Base-by-base conservation (phyloP, 2,797 vertebrate species). In the Oryzias dopingdopingensis region DNA sequence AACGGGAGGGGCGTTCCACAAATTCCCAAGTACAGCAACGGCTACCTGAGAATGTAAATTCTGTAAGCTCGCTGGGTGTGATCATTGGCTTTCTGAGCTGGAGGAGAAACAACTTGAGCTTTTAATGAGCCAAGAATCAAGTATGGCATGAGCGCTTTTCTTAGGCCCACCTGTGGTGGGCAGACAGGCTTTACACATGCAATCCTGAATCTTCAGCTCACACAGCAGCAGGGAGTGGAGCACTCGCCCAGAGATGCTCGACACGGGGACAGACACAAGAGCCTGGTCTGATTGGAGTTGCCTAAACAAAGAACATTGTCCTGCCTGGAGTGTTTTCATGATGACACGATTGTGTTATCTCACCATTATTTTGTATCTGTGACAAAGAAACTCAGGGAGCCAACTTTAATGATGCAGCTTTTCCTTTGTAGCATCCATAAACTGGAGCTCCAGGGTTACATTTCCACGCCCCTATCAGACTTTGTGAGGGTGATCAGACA, bases 11-110 rank as follows among this genome's bases (percentile, higher is more conserved):
- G 51, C 81, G 75, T 85, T 83, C 72, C 65, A 77, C 72, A 79
- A 63, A 83, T 82, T 84, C 76, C 67, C 74, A 23, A 51, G 60
- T 67, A 73, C 74, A 81, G 82, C 80, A 78, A 70, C 52, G 59
- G 75, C 77, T 62, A 71, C 59, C 51, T 62, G 69, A 67, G 61
- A 69, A 70, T 59, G 84, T 82, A 80, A 84, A 85, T 82, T 80
- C 72, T 79, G 79, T 87, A 85, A 80, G 78, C 76, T 77, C 88
- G 86, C 87, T 86, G 87, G 83, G 79, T 85, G 84, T 86, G 82
- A 88, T 76, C 77, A 56, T 62, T 51, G 52, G 61, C 62, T 71
- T 63, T 67, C 63, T 56, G 74, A 64, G 76, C 59, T 61, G 65
- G 23, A 67, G 76, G 59, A 66, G 66, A 69, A 81, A 84, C 87